These are phyloP conservation scores for Odocoileus virginianus DNA, from an alignment of 2,113 vertebrate genomes.

Conservation along the genomic window DNA sequence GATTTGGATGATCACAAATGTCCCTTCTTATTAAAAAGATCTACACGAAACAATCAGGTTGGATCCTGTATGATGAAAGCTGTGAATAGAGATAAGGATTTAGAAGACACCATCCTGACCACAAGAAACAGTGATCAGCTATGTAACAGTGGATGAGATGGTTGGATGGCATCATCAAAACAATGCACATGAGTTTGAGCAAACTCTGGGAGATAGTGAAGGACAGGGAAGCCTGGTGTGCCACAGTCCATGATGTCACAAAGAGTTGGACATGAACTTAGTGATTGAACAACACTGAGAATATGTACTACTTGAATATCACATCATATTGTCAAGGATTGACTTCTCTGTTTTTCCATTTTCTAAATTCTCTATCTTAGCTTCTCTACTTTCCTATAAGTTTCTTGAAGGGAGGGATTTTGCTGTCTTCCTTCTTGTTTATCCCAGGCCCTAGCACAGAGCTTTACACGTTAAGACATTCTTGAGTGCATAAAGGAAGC, in stretches of 20 bases:
- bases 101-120: not conserved
- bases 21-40: not conserved
- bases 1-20: not conserved
- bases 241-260: not conserved
- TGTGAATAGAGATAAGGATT: not conserved
- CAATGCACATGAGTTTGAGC: not conserved
- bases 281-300: not conserved
- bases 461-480: not conserved
- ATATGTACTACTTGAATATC: not conserved
- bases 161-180: not conserved
- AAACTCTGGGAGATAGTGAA: not conserved
- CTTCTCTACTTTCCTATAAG: not conserved
- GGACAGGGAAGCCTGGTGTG: not conserved
- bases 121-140: not conserved
- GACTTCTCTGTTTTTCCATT: not conserved
- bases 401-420: not conserved
- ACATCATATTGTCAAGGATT: not conserved
- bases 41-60: not conserved
- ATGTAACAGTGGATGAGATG: not conserved
- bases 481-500: not conserved
- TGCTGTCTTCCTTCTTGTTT: not conserved
- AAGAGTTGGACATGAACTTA: not conserved
- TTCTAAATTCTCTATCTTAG: not conserved
- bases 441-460: not conserved
- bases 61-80: not conserved